Percentiles rank a stretch among this genome's conserved stretches.
Conservation (phyloP, 2,888 invertebrate genomes). For the Nasonovia ribisnigri region DNA sequence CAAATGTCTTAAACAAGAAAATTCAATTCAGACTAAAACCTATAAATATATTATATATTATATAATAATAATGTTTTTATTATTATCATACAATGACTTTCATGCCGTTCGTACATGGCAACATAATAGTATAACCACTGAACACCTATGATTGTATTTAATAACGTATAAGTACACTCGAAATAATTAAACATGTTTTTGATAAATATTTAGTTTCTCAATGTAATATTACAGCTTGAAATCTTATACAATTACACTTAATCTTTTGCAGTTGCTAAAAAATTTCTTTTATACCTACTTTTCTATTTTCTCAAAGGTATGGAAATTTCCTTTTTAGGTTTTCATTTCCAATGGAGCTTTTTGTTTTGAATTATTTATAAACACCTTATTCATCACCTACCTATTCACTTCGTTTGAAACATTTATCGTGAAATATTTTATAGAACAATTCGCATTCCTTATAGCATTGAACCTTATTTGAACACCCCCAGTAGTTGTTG, state of each 20-base stretch:
- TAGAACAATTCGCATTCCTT: not conserved
- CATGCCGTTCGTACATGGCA: not conserved
- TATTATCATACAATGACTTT: not conserved
- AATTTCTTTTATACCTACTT: not conserved
- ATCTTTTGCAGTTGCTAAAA: not conserved
- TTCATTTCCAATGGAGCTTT: not conserved
- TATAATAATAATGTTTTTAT: not conserved
- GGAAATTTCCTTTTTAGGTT: not conserved
- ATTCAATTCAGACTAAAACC: not conserved
- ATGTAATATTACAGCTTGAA: not conserved
- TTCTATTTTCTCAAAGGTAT: not conserved
- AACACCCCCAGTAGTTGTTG: not conserved
- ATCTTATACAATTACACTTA: not conserved
- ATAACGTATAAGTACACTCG: not conserved
- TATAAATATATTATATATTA: not conserved
- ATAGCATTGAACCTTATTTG: not conserved
- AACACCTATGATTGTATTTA: not conserved
- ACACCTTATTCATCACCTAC: not conserved
- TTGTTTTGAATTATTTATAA: conserved; percentile 15
- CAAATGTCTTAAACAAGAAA: not conserved
- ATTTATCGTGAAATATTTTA: not conserved
- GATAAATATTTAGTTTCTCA: not conserved
- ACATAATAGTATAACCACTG: no score
- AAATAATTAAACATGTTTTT: not conserved
- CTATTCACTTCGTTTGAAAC: not conserved